Evolutionary conservation across 1,140 invertebrate genomes (phyloP).

Genomic region (Caerostris extrusa): DNA sequence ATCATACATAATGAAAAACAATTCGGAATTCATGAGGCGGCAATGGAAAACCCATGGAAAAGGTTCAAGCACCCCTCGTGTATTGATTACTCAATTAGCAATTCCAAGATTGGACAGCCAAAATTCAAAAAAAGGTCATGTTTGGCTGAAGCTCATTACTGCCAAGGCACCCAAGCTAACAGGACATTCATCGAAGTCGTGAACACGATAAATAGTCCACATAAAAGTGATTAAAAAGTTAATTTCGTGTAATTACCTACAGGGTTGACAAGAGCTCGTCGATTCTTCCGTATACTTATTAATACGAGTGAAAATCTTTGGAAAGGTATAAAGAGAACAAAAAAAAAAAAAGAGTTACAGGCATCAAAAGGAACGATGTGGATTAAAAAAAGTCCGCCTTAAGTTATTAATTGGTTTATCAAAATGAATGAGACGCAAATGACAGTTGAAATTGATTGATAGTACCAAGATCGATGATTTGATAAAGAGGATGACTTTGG

Average conservation of each 20-base stretch:
- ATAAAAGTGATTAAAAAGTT: conserved; percentile 60
- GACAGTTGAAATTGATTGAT: conserved; percentile 64
- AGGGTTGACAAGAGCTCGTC: conserved; percentile 31
- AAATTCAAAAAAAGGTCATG: neutral
- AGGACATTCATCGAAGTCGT: neutral
- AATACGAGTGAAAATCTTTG: neutral
- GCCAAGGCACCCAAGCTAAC: conserved; percentile 3
- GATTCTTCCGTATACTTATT: conserved; percentile 47
- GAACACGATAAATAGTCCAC: conserved; percentile 19
- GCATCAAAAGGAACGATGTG: neutral
- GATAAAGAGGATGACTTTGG: neutral
- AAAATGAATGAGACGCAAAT: conserved; percentile 54
- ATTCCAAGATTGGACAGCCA: neutral
- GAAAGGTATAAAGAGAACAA: neutral
- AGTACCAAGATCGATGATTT: conserved; percentile 6
- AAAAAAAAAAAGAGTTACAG: neutral
- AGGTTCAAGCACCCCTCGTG: conserved; percentile 48
- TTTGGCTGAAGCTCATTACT: neutral
- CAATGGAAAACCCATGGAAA: neutral
- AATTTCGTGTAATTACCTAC: conserved; percentile 69
- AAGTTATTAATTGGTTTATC: conserved; percentile 67
- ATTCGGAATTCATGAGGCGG: neutral
- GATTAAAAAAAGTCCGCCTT: neutral
- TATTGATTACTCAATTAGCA: conserved; percentile 67
- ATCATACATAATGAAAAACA: neutral